Conservation (phyloP, 2,797 vertebrate species). For the Chaetodon trifasciatus region DNA sequence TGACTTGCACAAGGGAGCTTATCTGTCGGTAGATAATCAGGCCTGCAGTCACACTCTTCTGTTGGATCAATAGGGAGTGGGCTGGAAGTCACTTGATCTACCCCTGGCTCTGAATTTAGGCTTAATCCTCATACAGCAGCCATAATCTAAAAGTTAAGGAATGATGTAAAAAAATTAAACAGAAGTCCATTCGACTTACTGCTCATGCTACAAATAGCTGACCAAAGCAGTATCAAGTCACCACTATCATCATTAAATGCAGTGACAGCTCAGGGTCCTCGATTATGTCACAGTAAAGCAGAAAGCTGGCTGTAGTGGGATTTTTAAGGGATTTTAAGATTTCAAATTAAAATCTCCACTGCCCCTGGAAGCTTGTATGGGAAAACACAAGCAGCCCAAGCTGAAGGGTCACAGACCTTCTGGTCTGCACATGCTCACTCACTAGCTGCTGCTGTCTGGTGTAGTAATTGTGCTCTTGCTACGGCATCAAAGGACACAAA, state of each 20-base stretch:
- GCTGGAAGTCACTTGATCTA: conserved; percentile 16
- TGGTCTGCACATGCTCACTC: no score
- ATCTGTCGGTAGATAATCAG: conserved; percentile 35
- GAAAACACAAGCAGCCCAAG: no score
- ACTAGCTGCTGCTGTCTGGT: neutral
- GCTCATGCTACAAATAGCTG: neutral
- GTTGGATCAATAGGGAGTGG: conserved; percentile 20
- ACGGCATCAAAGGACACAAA: no score
- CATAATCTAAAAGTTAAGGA: neutral
- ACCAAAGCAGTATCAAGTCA: neutral
- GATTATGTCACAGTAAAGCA: conserved; percentile 12
- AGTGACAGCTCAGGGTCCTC: neutral
- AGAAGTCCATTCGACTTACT: neutral
- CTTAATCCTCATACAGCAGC: neutral
- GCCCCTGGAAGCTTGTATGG: no score
- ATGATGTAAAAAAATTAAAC: neutral
- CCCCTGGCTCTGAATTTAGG: conserved; percentile 1
- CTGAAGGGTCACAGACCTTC: no score
- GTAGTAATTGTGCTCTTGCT: no score
- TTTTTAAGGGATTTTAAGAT: neutral
- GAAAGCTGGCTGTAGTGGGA: no score
- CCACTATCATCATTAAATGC: neutral
- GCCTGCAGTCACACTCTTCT: conserved; percentile 6
- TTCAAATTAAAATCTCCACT: no score
- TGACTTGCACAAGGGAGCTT: conserved; percentile 55